Base-by-base conservation (phyloP, 2,113 vertebrate species). In the Peromyscus maniculatus region DNA sequence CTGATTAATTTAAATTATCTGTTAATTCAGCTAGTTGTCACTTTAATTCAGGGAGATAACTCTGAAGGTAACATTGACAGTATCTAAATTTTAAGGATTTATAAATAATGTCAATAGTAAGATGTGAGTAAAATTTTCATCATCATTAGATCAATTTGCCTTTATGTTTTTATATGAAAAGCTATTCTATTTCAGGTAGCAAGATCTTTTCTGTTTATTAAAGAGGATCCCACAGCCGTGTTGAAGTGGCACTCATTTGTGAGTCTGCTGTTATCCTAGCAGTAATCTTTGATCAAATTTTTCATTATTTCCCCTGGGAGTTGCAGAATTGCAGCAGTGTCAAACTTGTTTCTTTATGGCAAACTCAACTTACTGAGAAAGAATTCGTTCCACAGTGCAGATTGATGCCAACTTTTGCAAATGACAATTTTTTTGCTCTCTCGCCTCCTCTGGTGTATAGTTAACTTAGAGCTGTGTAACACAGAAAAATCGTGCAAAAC, bases 371-470 rank as follows among this genome's bases (percentile, higher is more conserved):
- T 97, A 94, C 69, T 96, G 92, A 96, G 46, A 26, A 57, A 94
- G 49, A 97, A 89, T 93, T 97, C 82, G 21, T 80, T 93, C 0
- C 92, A 26, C 64, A 89, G 87, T 96, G 8, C 59, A 96, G 82
- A 97, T 96, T 97, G n/a, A 89, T 84, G 52, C 69, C 39, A 59
- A 93, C 33, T 97, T 96, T 97, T 96, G 39, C 49, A 95, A 95
- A 89, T 93, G 87, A 77, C 89, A 97, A 71, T 62, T 97, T 95
- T 94, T 95, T 94, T 96, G 80, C 43, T 97, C 24, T 79, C 15
- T 33, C 10, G 24, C 77, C 28, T 87, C 75, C 95, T 98, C 52
- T 92, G 49, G 67, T 95, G 33, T 67, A 89, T 66, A 92, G 43
- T 91, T 87, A 94, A 46, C 92, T 64, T 97, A 96, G 43, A 98